phyloP scores from a whole-genome alignment of 2,888 invertebrate species.

The Agrotis exclamationis region DNA sequence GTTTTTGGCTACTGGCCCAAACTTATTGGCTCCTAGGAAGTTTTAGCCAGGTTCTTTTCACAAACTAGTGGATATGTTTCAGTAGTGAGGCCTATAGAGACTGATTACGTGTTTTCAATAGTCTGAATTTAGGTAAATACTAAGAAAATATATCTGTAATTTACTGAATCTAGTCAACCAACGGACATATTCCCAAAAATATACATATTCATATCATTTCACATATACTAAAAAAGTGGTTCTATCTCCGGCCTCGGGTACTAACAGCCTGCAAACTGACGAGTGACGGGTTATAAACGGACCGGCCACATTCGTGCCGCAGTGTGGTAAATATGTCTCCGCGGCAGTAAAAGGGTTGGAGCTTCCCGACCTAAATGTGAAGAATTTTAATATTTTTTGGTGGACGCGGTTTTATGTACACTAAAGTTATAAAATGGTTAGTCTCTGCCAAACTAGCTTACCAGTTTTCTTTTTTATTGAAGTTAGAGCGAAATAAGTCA shows the following conservation, averaged over 20 bases:
- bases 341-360: slow-evolving; percentile 21
- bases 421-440: neutral
- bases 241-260: slow-evolving; percentile 15
- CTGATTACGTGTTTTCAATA: too few species aligned
- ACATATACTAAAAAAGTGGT: slow-evolving; percentile 1
- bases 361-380: neutral
- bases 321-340: slow-evolving; percentile 5
- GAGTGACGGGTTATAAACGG: slow-evolving; percentile 29
- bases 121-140: too few species aligned
- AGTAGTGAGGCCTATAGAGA: too few species aligned
- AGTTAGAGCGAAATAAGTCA: too few species aligned
- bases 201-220: slow-evolving; percentile 16
- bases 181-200: neutral
- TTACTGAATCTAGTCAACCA: neutral
- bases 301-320: neutral
- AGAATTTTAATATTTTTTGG: neutral
- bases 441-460: neutral
- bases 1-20: too few species aligned
- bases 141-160: too few species aligned
- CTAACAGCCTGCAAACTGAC: slow-evolving; percentile 14
- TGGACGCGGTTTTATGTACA: neutral
- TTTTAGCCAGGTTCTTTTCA: too few species aligned
- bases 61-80: too few species aligned
- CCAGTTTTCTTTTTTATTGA: neutral
- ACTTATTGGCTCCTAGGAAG: too few species aligned